Evolutionary conservation across 2,888 invertebrate genomes (phyloP).

Genomic region (Pristionchus fissidentatus): DNA sequence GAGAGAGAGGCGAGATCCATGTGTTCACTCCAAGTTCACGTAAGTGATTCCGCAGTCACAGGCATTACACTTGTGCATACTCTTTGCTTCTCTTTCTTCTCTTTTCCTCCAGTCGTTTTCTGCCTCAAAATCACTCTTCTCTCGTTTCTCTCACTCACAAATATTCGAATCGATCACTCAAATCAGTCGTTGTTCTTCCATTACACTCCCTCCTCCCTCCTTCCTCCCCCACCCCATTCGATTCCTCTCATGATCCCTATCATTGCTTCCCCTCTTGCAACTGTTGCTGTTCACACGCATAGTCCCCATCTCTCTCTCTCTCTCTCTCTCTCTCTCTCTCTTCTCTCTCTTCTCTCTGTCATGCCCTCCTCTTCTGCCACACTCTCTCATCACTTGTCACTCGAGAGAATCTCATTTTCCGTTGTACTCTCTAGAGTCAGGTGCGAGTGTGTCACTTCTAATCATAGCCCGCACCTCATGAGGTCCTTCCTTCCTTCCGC

Average conservation of each 20-base stretch:
- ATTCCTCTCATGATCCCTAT: neutral
- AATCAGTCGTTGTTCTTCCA: neutral
- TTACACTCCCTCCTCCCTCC: neutral
- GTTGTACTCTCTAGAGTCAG: conserved; percentile 44
- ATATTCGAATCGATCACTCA: neutral
- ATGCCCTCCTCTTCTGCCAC: too few relatives aligned
- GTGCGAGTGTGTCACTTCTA: conserved; percentile 38
- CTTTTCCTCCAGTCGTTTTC: conserved; percentile 36
- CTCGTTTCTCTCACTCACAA: neutral
- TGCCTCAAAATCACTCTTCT: neutral
- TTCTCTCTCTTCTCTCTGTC: conserved; percentile 6
- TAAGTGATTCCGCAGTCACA: conserved; percentile 28
- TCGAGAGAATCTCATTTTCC: conserved; percentile 38
- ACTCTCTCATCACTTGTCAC: conserved; percentile 16
- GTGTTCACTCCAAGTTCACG: conserved; percentile 42
- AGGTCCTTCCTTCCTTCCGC: neutral
- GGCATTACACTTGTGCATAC: conserved; percentile 21
- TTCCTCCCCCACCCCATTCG: neutral
- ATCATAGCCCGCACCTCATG: conserved; percentile 22
- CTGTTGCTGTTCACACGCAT: too few relatives aligned
- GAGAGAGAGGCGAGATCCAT: conserved; percentile 9
- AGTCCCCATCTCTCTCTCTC: too few relatives aligned
- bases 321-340: neutral
- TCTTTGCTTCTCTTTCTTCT: neutral
- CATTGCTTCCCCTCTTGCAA: neutral